These are phyloP conservation scores for Bombus sylvicola DNA, from an alignment of 1,140 invertebrate genomes.

Conservation along the genomic window DNA sequence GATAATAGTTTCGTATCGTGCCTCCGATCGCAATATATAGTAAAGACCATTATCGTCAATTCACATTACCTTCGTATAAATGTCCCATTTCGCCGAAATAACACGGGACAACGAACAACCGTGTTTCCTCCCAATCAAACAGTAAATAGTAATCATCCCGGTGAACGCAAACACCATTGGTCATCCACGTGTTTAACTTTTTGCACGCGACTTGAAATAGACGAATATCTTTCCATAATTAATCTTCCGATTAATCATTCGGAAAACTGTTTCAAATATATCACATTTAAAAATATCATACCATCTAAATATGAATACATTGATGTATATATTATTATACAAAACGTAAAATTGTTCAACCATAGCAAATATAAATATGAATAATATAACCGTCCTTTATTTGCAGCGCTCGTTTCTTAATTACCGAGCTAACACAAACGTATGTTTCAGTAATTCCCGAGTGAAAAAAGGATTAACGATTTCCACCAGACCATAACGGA, in stretches of 20 bases:
- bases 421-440: no score
- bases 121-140: neutral
- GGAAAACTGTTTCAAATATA: neutral
- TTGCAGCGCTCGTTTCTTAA: no score
- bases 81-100: neutral
- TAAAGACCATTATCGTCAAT: neutral
- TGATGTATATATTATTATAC: no score
- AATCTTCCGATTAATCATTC: neutral
- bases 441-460: no score
- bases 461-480: neutral
- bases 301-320: neutral
- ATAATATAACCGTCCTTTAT: no score
- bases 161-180: neutral
- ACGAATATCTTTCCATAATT: neutral
- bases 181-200: neutral
- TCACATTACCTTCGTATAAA: neutral
- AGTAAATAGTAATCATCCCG: neutral
- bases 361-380: no score
- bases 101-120: neutral
- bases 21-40: neutral
- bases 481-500: no score
- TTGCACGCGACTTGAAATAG: no score
- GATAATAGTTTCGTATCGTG: conserved; percentile 7
- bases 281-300: neutral
- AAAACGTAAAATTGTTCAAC: no score